phyloP scores from a whole-genome alignment of 2,888 invertebrate species.

The Xylota segnis region DNA sequence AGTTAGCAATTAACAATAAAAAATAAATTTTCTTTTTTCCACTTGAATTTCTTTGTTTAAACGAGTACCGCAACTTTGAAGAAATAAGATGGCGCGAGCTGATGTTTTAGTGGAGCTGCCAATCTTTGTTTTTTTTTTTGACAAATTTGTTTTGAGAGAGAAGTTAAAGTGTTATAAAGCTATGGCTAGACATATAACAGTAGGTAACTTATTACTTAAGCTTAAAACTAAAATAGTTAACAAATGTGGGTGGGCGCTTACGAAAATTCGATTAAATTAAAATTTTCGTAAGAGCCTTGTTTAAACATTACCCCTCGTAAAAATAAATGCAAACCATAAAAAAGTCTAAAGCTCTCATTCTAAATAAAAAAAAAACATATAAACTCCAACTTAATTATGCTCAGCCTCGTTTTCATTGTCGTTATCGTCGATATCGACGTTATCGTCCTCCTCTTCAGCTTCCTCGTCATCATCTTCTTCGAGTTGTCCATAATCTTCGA shows the following conservation, averaged over 20 bases:
- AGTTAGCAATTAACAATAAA: constrained; percentile 3
- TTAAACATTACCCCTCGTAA: not conserved
- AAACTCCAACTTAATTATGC: constrained; percentile 30
- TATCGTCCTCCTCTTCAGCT: constrained; percentile 71
- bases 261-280: not conserved
- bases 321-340: constrained; percentile 26
- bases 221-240: constrained; percentile 53
- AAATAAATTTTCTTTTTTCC: not conserved
- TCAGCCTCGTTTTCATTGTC: constrained; percentile 58
- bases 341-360: constrained; percentile 38
- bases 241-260: not conserved
- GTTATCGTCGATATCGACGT: constrained; percentile 65
- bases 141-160: constrained; percentile 8
- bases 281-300: constrained; percentile 13
- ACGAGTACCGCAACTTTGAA: not conserved
- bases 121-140: not conserved
- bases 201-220: not conserved
- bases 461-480: constrained; percentile 58
- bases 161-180: constrained; percentile 9
- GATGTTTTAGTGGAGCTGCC: not conserved
- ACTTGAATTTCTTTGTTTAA: not conserved
- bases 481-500: constrained; percentile 32
- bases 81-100: not conserved
- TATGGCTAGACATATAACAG: constrained; percentile 28
- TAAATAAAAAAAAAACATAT: not conserved